Evolutionary conservation across 2,797 vertebrate species (phyloP).

Genomic region (Chaetophractus vellerosus): DNA sequence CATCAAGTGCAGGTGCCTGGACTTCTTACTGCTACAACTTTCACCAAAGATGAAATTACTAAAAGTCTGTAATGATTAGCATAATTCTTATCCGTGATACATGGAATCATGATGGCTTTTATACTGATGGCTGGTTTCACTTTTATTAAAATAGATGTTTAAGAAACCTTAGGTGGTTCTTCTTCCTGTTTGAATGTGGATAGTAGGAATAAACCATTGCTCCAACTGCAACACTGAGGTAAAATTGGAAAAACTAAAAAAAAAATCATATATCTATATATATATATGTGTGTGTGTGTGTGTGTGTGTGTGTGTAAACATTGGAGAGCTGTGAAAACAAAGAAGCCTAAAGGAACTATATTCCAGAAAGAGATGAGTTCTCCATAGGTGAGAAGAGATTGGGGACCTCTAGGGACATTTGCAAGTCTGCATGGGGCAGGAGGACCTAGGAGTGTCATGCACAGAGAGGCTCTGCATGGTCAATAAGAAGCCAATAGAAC

Average conservation of each 20-base stretch:
- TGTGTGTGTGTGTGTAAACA: too few species aligned
- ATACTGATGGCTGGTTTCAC: background rate
- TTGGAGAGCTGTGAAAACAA: background rate
- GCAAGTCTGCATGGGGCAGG: background rate
- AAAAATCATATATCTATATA: too few species aligned
- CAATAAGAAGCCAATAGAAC: background rate
- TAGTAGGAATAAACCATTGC: background rate
- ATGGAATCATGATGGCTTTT: background rate
- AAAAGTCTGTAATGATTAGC: background rate
- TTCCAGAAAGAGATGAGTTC: background rate
- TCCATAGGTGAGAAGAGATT: background rate
- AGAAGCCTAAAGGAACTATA: background rate
- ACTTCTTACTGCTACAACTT: background rate
- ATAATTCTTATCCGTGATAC: background rate
- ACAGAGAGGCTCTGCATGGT: too few species aligned
- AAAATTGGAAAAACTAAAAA: background rate
- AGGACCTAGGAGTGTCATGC: background rate
- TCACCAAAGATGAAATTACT: background rate
- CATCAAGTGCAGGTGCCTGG: background rate
- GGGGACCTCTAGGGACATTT: background rate
- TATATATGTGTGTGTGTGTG: too few species aligned
- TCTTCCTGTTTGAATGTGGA: background rate
- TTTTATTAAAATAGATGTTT: background rate
- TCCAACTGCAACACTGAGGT: background rate
- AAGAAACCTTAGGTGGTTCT: too few species aligned